Evolutionary conservation across 2,888 invertebrate genomes (phyloP).

Genomic region (Heliconius cydno): DNA sequence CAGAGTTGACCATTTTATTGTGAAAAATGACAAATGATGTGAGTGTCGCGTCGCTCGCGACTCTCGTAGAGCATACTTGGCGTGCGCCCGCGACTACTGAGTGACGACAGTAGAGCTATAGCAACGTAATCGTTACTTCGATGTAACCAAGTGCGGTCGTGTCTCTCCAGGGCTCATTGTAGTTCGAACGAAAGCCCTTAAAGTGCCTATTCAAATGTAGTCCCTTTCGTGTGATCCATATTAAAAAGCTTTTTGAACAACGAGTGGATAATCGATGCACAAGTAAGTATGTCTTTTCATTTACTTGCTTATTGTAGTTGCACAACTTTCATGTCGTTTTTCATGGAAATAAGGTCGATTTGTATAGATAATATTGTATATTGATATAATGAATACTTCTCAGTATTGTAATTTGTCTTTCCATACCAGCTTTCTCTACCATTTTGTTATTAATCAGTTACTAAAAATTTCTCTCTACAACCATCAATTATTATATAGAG

Average conservation of each 20-base stretch:
- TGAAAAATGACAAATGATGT: background rate
- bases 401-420: slow-evolving; percentile 32
- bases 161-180: slow-evolving; percentile 79
- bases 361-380: slow-evolving; percentile 12
- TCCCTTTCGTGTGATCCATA: slow-evolving; percentile 71
- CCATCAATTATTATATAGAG: background rate
- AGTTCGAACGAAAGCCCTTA: slow-evolving; percentile 81
- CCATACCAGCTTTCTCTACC: slow-evolving; percentile 1
- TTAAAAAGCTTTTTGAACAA: slow-evolving; percentile 67
- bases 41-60: background rate
- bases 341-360: slow-evolving; percentile 31
- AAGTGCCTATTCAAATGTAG: slow-evolving; percentile 83
- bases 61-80: slow-evolving; percentile 12
- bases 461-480: background rate
- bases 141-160: slow-evolving; percentile 78
- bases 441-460: background rate
- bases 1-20: background rate
- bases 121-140: slow-evolving; percentile 67
- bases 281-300: slow-evolving; percentile 64
- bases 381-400: background rate
- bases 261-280: slow-evolving; percentile 80
- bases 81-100: slow-evolving; percentile 45
- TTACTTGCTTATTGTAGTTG: slow-evolving; percentile 36
- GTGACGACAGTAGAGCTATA: slow-evolving; percentile 33
- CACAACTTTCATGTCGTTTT: slow-evolving; percentile 43